A percentile compares a stretch with the other conserved stretches of the same genome.
These are phyloP conservation scores for Julus scanicus DNA, from an alignment of 2,888 invertebrate species.

Conservation along the genomic window DNA sequence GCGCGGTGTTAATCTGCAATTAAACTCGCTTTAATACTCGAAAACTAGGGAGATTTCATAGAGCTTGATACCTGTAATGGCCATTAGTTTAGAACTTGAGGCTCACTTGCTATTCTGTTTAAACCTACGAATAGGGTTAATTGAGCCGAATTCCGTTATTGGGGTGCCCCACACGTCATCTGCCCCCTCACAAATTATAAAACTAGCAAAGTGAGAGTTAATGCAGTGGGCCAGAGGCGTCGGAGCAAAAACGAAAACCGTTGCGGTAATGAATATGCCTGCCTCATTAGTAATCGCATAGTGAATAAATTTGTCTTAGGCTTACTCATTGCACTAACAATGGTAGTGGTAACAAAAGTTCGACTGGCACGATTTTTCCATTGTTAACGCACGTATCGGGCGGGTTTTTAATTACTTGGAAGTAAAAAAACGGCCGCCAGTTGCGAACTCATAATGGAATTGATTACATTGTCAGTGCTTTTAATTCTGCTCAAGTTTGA, in stretches of 20 bases:
- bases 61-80: too few relatives aligned
- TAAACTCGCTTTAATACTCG: too few relatives aligned
- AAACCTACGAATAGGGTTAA: too few relatives aligned
- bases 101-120: too few relatives aligned
- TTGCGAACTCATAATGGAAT: neutral
- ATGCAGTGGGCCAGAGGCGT: neutral
- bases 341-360: neutral
- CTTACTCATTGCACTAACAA: constrained; percentile 1
- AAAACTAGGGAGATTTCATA: too few relatives aligned
- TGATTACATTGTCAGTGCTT: constrained; percentile 40
- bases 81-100: too few relatives aligned
- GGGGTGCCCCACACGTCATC: too few relatives aligned
- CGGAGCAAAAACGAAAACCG: neutral
- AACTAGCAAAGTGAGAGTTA: neutral
- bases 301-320: constrained; percentile 19
- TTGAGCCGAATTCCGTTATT: too few relatives aligned
- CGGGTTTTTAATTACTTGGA: neutral
- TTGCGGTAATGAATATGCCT: neutral
- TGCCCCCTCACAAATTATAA: neutral
- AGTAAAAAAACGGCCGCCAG: constrained; percentile 3
- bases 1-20: too few relatives aligned
- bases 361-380: constrained; percentile 20
- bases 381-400: constrained; percentile 33
- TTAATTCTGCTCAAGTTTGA: constrained; percentile 23
- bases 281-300: constrained; percentile 10